Percentiles rank a stretch among this genome's conserved stretches.
Conservation (phyloP, 2,888 invertebrate species). For the Acronicta leporina region DNA sequence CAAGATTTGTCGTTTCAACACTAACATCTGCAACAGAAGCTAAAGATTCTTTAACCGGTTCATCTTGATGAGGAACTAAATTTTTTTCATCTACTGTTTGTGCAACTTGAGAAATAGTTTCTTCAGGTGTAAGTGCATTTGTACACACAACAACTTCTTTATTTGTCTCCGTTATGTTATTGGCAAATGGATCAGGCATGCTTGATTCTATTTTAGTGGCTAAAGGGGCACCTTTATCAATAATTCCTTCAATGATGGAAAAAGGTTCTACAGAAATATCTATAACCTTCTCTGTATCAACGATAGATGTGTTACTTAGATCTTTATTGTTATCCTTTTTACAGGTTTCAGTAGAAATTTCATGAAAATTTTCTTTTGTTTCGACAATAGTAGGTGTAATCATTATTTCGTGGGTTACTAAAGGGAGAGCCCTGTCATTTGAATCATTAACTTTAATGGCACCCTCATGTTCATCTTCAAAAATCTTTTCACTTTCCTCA, state of each 20-base stretch:
- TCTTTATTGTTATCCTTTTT: slow-evolving; percentile 15
- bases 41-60: slow-evolving; percentile 18
- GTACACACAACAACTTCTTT: slow-evolving; percentile 1
- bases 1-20: slow-evolving; percentile 22
- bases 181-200: slow-evolving; percentile 2
- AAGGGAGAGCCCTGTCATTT: slow-evolving; percentile 5
- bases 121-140: slow-evolving; percentile 8
- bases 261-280: slow-evolving; percentile 2
- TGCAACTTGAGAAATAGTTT: slow-evolving; percentile 21
- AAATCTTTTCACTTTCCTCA: not conserved
- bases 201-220: slow-evolving; percentile 12
- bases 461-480: slow-evolving; percentile 12
- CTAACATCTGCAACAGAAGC: slow-evolving; percentile 30
- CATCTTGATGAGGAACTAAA: not conserved
- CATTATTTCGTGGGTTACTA: slow-evolving; percentile 10
- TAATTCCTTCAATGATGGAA: slow-evolving; percentile 2
- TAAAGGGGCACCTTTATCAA: slow-evolving; percentile 14
- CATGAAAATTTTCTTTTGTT: slow-evolving; percentile 3
- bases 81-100: slow-evolving; percentile 13
- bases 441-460: slow-evolving; percentile 7
- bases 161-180: slow-evolving; percentile 11
- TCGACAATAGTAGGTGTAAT: not conserved
- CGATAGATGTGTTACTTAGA: slow-evolving; percentile 1
- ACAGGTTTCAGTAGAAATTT: not conserved
- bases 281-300: not conserved